Percentiles rank a stretch among this genome's conserved stretches.
These are phyloP conservation scores for Lasioglossum villosulum DNA, from an alignment of 2,888 invertebrate genomes.

Conservation along the genomic window DNA sequence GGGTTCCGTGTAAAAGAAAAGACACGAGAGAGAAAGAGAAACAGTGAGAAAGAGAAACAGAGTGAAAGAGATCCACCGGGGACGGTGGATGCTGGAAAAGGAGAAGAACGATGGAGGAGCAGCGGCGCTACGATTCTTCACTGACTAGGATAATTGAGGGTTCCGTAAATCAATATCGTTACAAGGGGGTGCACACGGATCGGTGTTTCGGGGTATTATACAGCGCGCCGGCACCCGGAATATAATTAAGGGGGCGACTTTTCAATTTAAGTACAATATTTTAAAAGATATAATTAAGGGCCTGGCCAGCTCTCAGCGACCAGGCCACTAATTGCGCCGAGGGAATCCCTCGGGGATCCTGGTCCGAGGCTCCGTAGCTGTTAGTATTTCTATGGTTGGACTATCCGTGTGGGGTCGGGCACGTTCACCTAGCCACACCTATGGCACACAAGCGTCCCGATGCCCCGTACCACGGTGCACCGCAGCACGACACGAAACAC, in stretches of 20 bases:
- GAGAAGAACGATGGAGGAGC: constrained; percentile 32
- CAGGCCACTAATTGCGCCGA: constrained; percentile 77
- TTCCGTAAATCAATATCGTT: constrained; percentile 78
- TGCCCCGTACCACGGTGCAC: constrained; percentile 63
- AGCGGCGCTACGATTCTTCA: constrained; percentile 56
- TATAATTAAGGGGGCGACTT: constrained; percentile 80
- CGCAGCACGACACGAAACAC: constrained; percentile 74
- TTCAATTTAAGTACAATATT: constrained; percentile 82
- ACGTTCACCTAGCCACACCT: constrained; percentile 28
- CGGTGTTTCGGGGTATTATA: constrained; percentile 53
- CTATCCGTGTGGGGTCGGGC: constrained; percentile 4
- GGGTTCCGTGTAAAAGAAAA: constrained; percentile 27
- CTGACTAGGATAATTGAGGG: constrained; percentile 74
- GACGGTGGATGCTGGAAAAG: constrained; percentile 58
- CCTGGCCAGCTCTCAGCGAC: constrained; percentile 72
- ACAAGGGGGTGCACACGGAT: constrained; percentile 50
- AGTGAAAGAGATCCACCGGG: constrained; percentile 48
- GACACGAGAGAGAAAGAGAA: not conserved
- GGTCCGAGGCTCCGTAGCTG: constrained; percentile 28
- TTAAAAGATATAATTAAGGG: constrained; percentile 82
- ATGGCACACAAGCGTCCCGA: constrained; percentile 32
- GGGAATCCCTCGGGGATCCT: constrained; percentile 61
- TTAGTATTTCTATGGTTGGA: constrained; percentile 61
- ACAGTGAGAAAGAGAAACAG: constrained; percentile 13
- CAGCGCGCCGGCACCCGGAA: constrained; percentile 76